Percentiles rank a stretch among this genome's conserved stretches.
These are phyloP conservation scores for Aphaenogaster ashmeadi DNA, from an alignment of 1,140 invertebrate species.

Conservation along the genomic window DNA sequence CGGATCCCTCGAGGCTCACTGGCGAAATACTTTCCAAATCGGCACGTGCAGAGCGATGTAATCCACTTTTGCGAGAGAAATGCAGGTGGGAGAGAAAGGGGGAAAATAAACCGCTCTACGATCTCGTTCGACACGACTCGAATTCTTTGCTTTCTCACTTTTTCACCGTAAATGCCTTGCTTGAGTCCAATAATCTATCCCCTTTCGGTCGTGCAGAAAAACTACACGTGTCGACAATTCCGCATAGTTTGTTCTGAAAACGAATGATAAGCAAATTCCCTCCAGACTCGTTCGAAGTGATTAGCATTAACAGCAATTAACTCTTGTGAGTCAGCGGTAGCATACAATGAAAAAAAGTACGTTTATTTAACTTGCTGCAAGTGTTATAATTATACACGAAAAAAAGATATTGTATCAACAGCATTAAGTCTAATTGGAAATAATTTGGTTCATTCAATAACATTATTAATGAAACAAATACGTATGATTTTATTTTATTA, in stretches of 20 bases:
- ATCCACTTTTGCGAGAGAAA: conserved; percentile 28
- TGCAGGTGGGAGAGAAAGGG: neutral
- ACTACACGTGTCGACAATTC: neutral
- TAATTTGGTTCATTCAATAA: too few relatives aligned
- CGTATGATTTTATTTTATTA: too few relatives aligned
- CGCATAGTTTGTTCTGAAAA: neutral
- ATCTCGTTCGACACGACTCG: neutral
- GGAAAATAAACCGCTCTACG: neutral
- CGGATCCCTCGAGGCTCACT: neutral
- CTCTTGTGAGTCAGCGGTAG: neutral
- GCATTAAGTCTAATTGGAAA: too few relatives aligned
- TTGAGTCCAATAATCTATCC: neutral
- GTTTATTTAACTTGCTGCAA: neutral
- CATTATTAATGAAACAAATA: too few relatives aligned
- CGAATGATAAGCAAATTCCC: neutral
- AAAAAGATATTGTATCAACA: too few relatives aligned
- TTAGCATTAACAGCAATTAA: conserved; percentile 14
- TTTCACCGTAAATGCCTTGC: neutral
- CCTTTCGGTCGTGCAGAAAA: neutral
- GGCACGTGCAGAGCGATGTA: neutral
- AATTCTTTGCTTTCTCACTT: conserved; percentile 21
- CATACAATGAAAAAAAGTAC: neutral
- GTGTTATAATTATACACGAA: neutral
- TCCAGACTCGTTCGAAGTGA: neutral
- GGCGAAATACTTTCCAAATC: conserved; percentile 22